Evolutionary conservation across 1,140 invertebrate genomes (phyloP).

Genomic region (Belonocnema kinseyi): DNA sequence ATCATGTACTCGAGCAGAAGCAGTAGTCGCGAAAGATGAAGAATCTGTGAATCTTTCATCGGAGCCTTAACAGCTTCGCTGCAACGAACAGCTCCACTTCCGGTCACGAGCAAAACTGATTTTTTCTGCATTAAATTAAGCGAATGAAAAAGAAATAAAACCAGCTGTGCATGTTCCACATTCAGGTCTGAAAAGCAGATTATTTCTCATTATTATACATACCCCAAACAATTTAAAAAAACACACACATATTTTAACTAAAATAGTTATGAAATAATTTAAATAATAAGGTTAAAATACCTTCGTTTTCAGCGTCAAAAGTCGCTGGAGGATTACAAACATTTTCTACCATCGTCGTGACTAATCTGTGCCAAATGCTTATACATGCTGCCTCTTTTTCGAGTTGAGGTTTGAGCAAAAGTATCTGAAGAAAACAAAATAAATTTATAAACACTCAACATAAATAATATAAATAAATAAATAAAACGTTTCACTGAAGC

Average conservation of each 20-base stretch:
- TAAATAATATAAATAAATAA: too few relatives aligned
- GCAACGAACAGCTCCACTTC: slow-evolving; percentile 81
- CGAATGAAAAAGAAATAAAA: slow-evolving; percentile 96
- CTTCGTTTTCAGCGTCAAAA: slow-evolving; percentile 81
- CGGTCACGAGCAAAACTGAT: slow-evolving; percentile 89
- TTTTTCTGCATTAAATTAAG: slow-evolving; percentile 98
- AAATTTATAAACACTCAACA: slow-evolving; percentile 53
- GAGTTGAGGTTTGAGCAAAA: slow-evolving; percentile 86
- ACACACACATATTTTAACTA: neutral
- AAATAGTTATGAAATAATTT: slow-evolving; percentile 9
- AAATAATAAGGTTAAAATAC: slow-evolving; percentile 63
- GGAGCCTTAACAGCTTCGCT: slow-evolving; percentile 80
- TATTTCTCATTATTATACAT: slow-evolving; percentile 5
- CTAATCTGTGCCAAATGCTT: slow-evolving; percentile 91
- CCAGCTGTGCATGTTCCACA: slow-evolving; percentile 95
- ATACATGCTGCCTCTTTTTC: slow-evolving; percentile 93
- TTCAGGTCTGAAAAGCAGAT: slow-evolving; percentile 85
- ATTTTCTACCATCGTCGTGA: slow-evolving; percentile 90
- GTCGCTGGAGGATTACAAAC: slow-evolving; percentile 79
- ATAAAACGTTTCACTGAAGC: too few relatives aligned
- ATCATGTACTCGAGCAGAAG: slow-evolving; percentile 96
- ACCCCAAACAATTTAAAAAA: too few relatives aligned
- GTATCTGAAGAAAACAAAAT: slow-evolving; percentile 76
- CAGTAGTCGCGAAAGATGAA: slow-evolving; percentile 89
- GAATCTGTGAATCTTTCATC: slow-evolving; percentile 83